These are phyloP conservation scores for Sibirionetta formosa DNA, from an alignment of 2,797 vertebrate species.

Conservation along the genomic window DNA sequence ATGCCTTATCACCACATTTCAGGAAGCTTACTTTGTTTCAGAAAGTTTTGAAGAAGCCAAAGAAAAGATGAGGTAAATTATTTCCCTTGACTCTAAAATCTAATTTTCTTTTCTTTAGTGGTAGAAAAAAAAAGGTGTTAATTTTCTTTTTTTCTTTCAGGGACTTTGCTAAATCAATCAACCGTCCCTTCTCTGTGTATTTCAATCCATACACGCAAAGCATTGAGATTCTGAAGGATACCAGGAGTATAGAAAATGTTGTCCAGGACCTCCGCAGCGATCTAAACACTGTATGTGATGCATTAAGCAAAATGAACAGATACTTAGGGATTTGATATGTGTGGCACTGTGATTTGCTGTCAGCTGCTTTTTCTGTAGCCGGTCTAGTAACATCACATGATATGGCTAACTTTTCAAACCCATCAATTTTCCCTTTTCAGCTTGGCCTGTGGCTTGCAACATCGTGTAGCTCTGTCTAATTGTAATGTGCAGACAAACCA, in stretches of 20 bases:
- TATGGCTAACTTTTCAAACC: constrained; percentile 3
- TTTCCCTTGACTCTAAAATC: constrained; percentile 45
- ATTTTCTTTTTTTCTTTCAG: constrained; percentile 81
- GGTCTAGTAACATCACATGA: constrained; percentile 26
- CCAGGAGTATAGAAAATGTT: constrained; percentile 93
- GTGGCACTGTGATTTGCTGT: not conserved
- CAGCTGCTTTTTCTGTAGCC: constrained; percentile 14
- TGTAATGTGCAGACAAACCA: constrained; percentile 61
- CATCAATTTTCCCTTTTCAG: constrained; percentile 38
- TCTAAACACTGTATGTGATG: constrained; percentile 95
- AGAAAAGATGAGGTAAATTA: constrained; percentile 95
- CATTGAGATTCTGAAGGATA: constrained; percentile 95
- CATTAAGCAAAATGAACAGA: constrained; percentile 97
- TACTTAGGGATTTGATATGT: constrained; percentile 92
- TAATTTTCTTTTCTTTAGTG: not conserved
- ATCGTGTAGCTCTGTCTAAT: constrained; percentile 55
- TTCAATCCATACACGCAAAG: constrained; percentile 98
- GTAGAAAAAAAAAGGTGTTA: not conserved
- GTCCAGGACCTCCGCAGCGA: constrained; percentile 95
- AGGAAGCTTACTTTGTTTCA: constrained; percentile 97
- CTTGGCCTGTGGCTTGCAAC: constrained; percentile 66
- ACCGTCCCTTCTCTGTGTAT: constrained; percentile 95
- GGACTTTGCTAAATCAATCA: constrained; percentile 96
- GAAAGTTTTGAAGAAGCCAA: constrained; percentile 99
- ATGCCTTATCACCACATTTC: constrained; percentile 98